Percentiles rank a stretch among this genome's conserved stretches.
phyloP scores from a whole-genome alignment of 2,888 invertebrate species.

The Mimas tiliae region DNA sequence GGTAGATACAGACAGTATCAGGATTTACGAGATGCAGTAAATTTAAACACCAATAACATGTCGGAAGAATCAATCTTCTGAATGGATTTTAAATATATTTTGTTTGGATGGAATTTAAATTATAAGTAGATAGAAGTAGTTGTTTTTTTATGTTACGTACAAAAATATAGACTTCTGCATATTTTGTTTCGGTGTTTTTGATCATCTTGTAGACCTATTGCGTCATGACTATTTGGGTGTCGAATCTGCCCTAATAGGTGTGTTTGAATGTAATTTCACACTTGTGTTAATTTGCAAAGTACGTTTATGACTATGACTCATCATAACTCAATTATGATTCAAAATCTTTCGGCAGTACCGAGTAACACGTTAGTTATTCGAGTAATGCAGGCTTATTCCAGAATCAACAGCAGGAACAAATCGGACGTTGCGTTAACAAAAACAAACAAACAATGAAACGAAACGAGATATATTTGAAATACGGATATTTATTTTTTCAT shows the following conservation, averaged over 20 bases:
- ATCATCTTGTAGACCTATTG: too few species aligned
- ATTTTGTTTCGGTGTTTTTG: too few species aligned
- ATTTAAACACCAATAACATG: background rate
- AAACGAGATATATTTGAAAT: constrained; percentile 82
- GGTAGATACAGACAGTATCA: too few species aligned
- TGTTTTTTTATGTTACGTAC: background rate
- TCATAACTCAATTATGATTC: background rate
- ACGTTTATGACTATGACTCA: background rate
- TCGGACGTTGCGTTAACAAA: constrained; percentile 29
- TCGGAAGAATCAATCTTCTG: background rate
- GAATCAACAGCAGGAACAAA: background rate
- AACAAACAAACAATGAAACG: constrained; percentile 61
- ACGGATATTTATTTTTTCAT: constrained; percentile 86
- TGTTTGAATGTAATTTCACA: background rate
- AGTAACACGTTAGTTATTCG: background rate
- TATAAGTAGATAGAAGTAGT: background rate
- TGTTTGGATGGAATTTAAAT: background rate
- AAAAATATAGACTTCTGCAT: too few species aligned
- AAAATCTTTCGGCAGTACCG: constrained; percentile 3
- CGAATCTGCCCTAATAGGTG: background rate
- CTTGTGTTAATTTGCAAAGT: background rate
- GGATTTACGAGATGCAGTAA: background rate
- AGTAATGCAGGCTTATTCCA: background rate
- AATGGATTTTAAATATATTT: constrained; percentile 3
- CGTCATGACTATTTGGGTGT: too few species aligned